These are phyloP conservation scores for Sebastes umbrosus DNA, from an alignment of 2,797 vertebrate genomes.

Conservation along the genomic window DNA sequence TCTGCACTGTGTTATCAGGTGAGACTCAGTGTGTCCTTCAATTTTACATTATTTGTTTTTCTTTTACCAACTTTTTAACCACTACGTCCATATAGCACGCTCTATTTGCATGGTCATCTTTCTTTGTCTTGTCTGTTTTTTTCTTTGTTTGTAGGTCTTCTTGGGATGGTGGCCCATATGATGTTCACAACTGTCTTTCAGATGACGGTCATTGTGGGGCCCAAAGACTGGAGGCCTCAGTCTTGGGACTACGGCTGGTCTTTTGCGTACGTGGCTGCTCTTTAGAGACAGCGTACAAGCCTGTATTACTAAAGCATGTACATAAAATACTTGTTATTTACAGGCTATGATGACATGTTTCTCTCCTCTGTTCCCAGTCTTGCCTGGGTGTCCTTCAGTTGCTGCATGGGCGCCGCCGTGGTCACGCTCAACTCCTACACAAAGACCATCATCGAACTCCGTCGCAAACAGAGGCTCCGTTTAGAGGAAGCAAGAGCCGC, in stretches of 20 bases:
- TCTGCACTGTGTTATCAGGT: conserved; percentile 89
- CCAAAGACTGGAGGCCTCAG: conserved; percentile 88
- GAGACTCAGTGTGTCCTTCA: not conserved
- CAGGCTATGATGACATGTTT: not conserved
- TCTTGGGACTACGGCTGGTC: conserved; percentile 83
- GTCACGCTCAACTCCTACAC: conserved; percentile 90
- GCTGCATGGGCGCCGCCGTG: conserved; percentile 88
- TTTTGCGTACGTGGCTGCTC: conserved; percentile 73
- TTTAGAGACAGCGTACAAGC: not conserved
- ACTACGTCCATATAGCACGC: not conserved
- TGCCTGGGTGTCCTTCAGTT: conserved; percentile 89
- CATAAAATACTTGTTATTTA: not conserved
- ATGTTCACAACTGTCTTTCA: conserved; percentile 89
- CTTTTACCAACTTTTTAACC: not conserved
- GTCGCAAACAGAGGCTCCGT: conserved; percentile 76
- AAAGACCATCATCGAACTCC: conserved; percentile 87
- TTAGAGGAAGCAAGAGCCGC: conserved; percentile 75
- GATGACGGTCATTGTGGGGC: conserved; percentile 86
- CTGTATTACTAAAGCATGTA: not conserved
- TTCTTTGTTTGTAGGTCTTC: conserved; percentile 71
- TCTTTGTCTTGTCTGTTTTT: not conserved
- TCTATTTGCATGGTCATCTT: not conserved
- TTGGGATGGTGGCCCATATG: conserved; percentile 89
- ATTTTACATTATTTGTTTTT: not conserved
- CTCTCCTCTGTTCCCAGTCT: conserved; percentile 65